Evolutionary conservation across 1,140 invertebrate species (phyloP).

Genomic region (Drosophila parvula): DNA sequence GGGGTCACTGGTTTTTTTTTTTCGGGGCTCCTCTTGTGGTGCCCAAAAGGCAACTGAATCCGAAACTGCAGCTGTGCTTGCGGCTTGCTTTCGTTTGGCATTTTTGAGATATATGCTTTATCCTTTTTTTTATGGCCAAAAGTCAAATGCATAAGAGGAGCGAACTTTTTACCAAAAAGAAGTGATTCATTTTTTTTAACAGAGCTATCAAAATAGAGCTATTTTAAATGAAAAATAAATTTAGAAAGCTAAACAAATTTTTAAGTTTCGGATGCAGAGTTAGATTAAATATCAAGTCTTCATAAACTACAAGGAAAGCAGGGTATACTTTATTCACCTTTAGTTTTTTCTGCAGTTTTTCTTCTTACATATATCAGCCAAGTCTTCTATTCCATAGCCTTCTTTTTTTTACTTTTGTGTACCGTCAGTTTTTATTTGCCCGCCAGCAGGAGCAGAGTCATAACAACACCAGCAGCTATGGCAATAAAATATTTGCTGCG

Average conservation of each 20-base stretch:
- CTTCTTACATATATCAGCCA: background rate
- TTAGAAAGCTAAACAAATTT: background rate
- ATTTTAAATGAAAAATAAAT: background rate
- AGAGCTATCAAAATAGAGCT: background rate
- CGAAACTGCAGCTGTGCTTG: conserved; percentile 57
- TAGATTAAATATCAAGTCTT: background rate
- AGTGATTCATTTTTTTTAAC: background rate
- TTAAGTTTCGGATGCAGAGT: background rate
- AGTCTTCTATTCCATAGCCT: background rate
- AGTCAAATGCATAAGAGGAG: conserved; percentile 1
- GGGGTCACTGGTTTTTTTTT: conserved; percentile 18
- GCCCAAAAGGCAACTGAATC: conserved; percentile 23
- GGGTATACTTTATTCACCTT: background rate
- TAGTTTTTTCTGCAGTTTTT: background rate
- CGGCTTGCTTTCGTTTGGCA: conserved; percentile 43
- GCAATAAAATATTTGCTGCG: conserved; percentile 71
- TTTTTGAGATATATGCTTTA: conserved; percentile 39
- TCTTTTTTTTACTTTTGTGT: background rate
- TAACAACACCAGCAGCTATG: conserved; percentile 40
- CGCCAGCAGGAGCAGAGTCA: conserved; percentile 35
- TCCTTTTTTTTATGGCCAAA: conserved; percentile 45
- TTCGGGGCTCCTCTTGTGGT: conserved; percentile 11
- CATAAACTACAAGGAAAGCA: background rate
- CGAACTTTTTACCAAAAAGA: background rate
- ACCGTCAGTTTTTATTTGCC: conserved; percentile 55